Base-by-base conservation (phyloP, 2,888 invertebrate genomes). In the Catocala sponsa region DNA sequence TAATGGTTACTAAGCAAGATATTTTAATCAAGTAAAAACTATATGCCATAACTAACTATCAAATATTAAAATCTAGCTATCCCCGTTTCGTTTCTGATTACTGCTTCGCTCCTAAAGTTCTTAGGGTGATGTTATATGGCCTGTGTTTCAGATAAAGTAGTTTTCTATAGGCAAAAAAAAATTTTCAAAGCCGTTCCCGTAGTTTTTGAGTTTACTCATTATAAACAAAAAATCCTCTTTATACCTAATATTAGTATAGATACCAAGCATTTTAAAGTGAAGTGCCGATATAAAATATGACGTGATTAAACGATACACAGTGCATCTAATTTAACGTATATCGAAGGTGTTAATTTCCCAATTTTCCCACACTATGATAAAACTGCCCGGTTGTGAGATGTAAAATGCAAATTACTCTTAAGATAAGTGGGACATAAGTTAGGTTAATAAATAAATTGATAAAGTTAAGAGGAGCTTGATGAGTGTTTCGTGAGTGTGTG, bases 371-470 rank as follows among this genome's bases (percentile, higher is more conserved):
- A 75, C 63, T 65, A n/a, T 65, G 69, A 67, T 72, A 63, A 53
- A 49, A 59, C 32, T 38, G 33, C 33, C 15, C 15, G 9, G 47
- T 51, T 58, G 53, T 67, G 59, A 68, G 68, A 70, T 74, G 74
- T 74, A 62, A 56, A 55, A 78, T 70, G 78, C 76, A 68, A 68
- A 76, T 76, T 64, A 48, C 13, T 12, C 13, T 10, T 4, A 6
- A 46, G 63, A 75, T 75, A 75, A 59, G 49, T 63, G 49, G 61
- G 69, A 76, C 78, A 73, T 65, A 76, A 72, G 72, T 78, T 74
- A 77, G 32, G 47, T 50, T 49, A 71, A 74, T 78, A 73, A 75
- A 75, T 75, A 61, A 47, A 70, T 13, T 44, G 74, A 74, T 74
- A 72, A 65, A 62, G 58, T 55, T 63, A 47, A 42, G 35, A 12